Base-by-base conservation (phyloP, 2,888 invertebrate species). In the Melanostoma scalare region DNA sequence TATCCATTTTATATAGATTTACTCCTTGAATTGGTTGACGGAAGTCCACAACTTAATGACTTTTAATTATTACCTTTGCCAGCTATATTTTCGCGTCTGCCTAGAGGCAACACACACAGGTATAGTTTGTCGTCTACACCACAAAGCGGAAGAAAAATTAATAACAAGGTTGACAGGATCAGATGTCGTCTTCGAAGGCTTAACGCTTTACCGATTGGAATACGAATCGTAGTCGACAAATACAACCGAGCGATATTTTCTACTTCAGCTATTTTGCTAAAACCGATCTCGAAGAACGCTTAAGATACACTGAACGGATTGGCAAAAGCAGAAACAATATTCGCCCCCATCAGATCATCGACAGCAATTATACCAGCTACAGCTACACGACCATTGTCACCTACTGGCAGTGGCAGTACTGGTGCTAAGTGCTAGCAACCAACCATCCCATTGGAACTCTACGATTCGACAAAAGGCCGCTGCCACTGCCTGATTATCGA, bases 331-430 rank as follows among this genome's bases (percentile, higher is more conserved):
- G 58, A 78, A 82, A 74, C 63, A 30, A 73, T 78, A 69, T 74
- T 82, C 82, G 82, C 65, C 78, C 82, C 78, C 78, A 65, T 82
- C 78, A 60, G 73, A 82, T 78, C 72, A 77, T 77, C 78, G 46
- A 44, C 82, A 78, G 78, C 69, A 69, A 82, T 78, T 82, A 82
- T 82, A 82, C 82, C 82, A 82, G 82, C 78, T 82, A 42, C 82
- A 82, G 82, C 78, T 82, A 42, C 69, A 53, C 55, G 82, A 74
- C 63, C 78, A 78, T 73, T 73, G 10, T 73, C 58, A 74, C 58
- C 78, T 42, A 42, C 42, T 3, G 10, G 10, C 36, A 50, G 48
- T 3, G 10, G 10, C 36, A 50, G 48, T 50, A 63, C 63, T 63
- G 48, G 63, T 63, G 38, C n/a, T n/a, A n/a, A n/a, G 38, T 73